Conservation (phyloP, 35 echinoderm and acorn worm genomes). For the Apostichopus japonicus region DNA sequence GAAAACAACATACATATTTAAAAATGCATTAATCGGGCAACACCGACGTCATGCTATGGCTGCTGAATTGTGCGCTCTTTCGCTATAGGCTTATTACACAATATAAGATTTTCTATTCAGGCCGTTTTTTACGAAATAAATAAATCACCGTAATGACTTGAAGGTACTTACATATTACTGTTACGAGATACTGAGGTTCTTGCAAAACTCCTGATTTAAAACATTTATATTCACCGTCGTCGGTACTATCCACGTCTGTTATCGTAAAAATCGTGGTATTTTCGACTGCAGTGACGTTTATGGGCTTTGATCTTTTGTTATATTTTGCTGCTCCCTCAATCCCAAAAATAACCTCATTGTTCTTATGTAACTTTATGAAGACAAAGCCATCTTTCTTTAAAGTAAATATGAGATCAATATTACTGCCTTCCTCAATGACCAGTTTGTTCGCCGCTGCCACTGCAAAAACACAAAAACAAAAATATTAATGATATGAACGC, state of each 20-base stretch:
- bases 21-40: too few relatives aligned
- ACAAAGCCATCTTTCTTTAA: neutral
- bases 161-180: neutral
- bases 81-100: too few relatives aligned
- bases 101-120: too few relatives aligned
- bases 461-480: too few relatives aligned
- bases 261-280: neutral
- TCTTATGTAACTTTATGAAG: neutral
- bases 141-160: too few relatives aligned
- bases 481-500: too few relatives aligned
- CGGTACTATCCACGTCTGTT: neutral
- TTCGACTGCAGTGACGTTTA: neutral
- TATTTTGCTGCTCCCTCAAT: neutral
- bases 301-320: neutral
- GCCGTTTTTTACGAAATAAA: too few relatives aligned
- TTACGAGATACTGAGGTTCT: neutral
- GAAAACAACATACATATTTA: too few relatives aligned
- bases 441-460: too few relatives aligned
- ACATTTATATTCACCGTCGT: neutral
- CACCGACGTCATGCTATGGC: too few relatives aligned
- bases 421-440: neutral
- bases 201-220: neutral
- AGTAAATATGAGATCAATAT: neutral
- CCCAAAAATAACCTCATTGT: neutral
- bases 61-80: too few relatives aligned